A percentile compares a stretch with the other conserved stretches of the same genome.
Conservation (phyloP, 1,140 invertebrate genomes). For the Gonatopus flavifemur region DNA sequence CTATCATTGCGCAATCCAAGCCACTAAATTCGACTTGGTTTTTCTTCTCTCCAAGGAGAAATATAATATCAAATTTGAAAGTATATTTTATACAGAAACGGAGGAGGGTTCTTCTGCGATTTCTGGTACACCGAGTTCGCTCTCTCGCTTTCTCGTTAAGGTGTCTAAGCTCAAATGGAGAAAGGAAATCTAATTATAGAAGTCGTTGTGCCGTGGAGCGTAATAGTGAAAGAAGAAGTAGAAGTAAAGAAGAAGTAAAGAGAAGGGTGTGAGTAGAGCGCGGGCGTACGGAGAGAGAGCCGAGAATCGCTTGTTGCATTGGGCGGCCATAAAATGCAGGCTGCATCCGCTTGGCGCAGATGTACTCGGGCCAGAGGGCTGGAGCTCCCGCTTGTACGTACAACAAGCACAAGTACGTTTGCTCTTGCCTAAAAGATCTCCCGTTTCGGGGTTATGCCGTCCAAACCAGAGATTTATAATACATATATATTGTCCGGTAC, state of each 20-base stretch:
- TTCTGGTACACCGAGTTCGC: slow-evolving; percentile 3
- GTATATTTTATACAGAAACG: no score
- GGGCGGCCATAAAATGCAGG: slow-evolving; percentile 54
- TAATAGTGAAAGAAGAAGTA: no score
- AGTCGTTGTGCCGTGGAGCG: slow-evolving; percentile 41
- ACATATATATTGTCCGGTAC: slow-evolving; percentile 24
- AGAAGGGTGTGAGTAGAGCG: slow-evolving; percentile 37
- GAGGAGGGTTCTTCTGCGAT: no score
- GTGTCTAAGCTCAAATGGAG: slow-evolving; percentile 37
- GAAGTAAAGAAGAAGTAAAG: no score
- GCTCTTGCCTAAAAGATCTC: slow-evolving; percentile 29
- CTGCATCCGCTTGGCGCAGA: slow-evolving; percentile 56
- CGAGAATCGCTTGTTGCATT: slow-evolving; percentile 50
- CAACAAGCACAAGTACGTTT: slow-evolving; percentile 20
- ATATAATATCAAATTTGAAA: no score
- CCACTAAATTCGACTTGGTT: no score
- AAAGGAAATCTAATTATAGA: slow-evolving; percentile 56
- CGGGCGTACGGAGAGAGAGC: slow-evolving; percentile 46
- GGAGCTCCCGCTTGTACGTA: slow-evolving; percentile 17
- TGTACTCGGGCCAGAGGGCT: slow-evolving; percentile 36
- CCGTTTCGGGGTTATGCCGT: slow-evolving; percentile 23
- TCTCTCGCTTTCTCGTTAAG: no score
- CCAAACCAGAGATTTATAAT: slow-evolving; percentile 18
- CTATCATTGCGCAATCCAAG: no score
- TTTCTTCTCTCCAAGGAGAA: no score